Percentiles rank a stretch among this genome's conserved stretches.
Evolutionary conservation across 2,888 invertebrate species (phyloP).

Genomic region (Tetropium fuscum): DNA sequence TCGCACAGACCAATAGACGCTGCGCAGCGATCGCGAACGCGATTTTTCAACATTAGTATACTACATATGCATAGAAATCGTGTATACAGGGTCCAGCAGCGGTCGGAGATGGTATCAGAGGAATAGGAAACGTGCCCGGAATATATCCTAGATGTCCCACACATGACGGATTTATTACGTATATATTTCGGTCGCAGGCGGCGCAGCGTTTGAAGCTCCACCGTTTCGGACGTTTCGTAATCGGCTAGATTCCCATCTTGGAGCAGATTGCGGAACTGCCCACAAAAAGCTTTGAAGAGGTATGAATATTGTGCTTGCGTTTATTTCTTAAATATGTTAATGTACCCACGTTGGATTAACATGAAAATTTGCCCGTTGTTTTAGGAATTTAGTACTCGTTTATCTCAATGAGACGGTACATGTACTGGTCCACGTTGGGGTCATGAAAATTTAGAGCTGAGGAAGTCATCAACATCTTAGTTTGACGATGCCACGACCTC

Average conservation of each 20-base stretch:
- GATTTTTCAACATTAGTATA: slow-evolving; percentile 22
- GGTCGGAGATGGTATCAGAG: slow-evolving; percentile 23
- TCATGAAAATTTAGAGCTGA: no score
- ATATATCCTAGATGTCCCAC: slow-evolving; percentile 50
- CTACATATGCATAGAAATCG: slow-evolving; percentile 26
- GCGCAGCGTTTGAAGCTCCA: slow-evolving; percentile 43
- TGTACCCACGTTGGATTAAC: slow-evolving; percentile 22
- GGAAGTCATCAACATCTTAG: no score
- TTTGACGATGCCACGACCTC: no score
- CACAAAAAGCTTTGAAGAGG: slow-evolving; percentile 20
- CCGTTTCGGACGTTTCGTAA: slow-evolving; percentile 42
- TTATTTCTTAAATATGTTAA: slow-evolving; percentile 26
- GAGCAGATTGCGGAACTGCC: slow-evolving; percentile 36
- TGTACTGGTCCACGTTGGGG: slow-evolving; percentile 1
- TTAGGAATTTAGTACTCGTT: slow-evolving; percentile 3
- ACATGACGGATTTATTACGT: slow-evolving; percentile 51
- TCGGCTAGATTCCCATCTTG: slow-evolving; percentile 44
- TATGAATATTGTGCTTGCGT: slow-evolving; percentile 25
- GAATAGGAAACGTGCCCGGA: slow-evolving; percentile 48
- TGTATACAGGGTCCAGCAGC: slow-evolving; percentile 20
- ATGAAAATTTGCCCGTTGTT: slow-evolving; percentile 19
- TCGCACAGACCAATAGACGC: slow-evolving; percentile 3
- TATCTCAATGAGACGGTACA: slow-evolving; percentile 1
- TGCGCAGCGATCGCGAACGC: slow-evolving; percentile 20
- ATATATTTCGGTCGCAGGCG: slow-evolving; percentile 46